Evolutionary conservation across 2,888 invertebrate genomes (phyloP), one percentile per base, ranked within the genome.

Genomic region (Apamea sordens): DNA sequence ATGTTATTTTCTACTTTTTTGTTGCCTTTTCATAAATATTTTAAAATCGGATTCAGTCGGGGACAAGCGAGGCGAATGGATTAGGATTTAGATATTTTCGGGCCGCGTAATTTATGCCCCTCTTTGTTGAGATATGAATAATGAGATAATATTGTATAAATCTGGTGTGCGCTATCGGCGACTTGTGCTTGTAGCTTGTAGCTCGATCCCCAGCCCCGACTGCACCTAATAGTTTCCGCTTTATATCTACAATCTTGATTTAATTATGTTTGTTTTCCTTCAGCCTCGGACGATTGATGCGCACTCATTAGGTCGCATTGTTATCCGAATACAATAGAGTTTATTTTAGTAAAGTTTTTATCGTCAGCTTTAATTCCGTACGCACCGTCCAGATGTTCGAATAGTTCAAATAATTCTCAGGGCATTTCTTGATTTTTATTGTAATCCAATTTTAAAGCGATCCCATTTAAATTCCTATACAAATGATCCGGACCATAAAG

Each of bases 51-150:
- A 96, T 95, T 95, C 96, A 94, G 92, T 86, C 95, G 95, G 96
- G 94, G 96, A 96, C 96, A 95, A 91, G 93, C 96, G 96, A 92
- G 93, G 92, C 96, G 95, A 96, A 96, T 96, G 96, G 96, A 96
- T 97, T 96, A 96, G 95, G 95, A 95, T 95, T 96, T 96, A 95
- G 96, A 96, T 96, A 96, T 96, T 96, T 96, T 96, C 93, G 95
- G 95, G 93, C 79, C 95, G 94, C 93, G 94, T 96, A 95, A 96
- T 96, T 95, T 96, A 96, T 96, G 95, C 94, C 92, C 92, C 93
- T 95, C 96, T 95, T 95, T 95, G 95, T 96, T 93, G 95, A 94
- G 95, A 95, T 96, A 96, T 96, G 96, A 96, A 96, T 96, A 95
- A 96, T 94, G 95, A 94, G 93, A 91, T 93, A 91, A 91, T 92